Conservation (phyloP, 2,888 invertebrate genomes). For the Oscheius sp. region DNA sequence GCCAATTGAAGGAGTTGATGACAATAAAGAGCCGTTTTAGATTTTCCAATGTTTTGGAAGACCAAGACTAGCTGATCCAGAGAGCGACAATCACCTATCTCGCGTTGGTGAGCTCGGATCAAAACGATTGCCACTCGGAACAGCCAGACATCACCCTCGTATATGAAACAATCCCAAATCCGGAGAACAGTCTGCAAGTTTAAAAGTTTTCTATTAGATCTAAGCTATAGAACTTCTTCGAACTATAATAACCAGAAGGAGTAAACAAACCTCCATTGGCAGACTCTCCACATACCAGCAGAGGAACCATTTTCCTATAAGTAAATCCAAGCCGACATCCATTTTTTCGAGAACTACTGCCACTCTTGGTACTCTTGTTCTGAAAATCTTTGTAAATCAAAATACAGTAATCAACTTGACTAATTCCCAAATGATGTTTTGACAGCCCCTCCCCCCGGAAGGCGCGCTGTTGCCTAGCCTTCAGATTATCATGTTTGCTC, state of each 20-base stretch:
- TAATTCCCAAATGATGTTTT: too few species aligned
- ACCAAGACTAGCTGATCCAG: conserved; percentile 44
- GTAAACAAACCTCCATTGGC: conserved; percentile 49
- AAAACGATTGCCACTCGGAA: conserved; percentile 80
- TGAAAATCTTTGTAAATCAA: conserved; percentile 3
- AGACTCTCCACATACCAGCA: conserved; percentile 55
- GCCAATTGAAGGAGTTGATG: conserved; percentile 37
- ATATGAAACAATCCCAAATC: conserved; percentile 94
- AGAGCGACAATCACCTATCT: conserved; percentile 37
- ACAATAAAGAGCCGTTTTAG: conserved; percentile 46
- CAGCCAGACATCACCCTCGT: conserved; percentile 90
- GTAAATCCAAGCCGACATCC: conserved; percentile 49
- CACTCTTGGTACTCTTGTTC: background rate
- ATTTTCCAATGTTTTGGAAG: conserved; percentile 46
- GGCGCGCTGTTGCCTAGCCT: too few species aligned
- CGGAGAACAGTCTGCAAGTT: conserved; percentile 82
- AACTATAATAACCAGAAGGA: background rate
- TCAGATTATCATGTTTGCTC: too few species aligned
- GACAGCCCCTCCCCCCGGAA: too few species aligned
- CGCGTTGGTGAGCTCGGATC: conserved; percentile 41
- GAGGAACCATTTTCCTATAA: conserved; percentile 55
- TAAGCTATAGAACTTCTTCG: background rate
- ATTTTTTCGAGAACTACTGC: conserved; percentile 35
- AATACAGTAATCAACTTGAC: background rate
- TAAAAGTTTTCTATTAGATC: background rate